Conservation (phyloP, 2,113 vertebrate genomes). For the Dipodomys spectabilis region DNA sequence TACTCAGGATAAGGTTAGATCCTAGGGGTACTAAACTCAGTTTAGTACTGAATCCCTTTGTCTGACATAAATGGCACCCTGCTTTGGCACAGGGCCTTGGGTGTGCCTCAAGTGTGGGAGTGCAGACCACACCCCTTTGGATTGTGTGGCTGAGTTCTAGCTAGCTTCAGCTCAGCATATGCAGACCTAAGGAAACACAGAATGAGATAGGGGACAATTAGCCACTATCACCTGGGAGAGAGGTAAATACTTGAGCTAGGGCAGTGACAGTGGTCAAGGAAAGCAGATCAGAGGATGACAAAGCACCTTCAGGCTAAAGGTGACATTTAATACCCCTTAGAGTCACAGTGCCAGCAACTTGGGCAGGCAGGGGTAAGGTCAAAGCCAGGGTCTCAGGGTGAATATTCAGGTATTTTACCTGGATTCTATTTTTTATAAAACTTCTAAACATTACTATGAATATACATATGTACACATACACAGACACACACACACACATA, state of each 20-base stretch:
- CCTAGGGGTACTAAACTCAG: background rate
- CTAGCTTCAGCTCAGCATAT: background rate
- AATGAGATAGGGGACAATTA: background rate
- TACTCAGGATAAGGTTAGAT: background rate
- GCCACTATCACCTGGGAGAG: background rate
- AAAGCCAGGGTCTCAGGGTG: background rate
- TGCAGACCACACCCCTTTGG: background rate
- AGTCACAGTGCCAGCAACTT: background rate
- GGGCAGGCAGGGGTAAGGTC: background rate
- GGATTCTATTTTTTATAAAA: background rate
- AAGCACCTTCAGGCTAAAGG: background rate
- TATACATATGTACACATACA: too few species aligned
- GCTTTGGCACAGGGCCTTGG: background rate
- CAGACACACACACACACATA: too few species aligned
- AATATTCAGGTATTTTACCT: background rate
- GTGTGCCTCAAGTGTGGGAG: accelerated
- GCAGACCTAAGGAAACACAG: background rate
- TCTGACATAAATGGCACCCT: background rate
- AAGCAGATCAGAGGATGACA: constrained; percentile 19
- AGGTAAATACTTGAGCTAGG: background rate
- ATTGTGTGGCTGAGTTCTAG: background rate
- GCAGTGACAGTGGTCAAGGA: background rate
- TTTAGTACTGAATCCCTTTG: background rate
- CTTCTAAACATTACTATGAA: background rate
- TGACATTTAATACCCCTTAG: background rate